Evolutionary conservation across 2,888 invertebrate species (phyloP).

Genomic region (Euspilapteryx auroguttella): DNA sequence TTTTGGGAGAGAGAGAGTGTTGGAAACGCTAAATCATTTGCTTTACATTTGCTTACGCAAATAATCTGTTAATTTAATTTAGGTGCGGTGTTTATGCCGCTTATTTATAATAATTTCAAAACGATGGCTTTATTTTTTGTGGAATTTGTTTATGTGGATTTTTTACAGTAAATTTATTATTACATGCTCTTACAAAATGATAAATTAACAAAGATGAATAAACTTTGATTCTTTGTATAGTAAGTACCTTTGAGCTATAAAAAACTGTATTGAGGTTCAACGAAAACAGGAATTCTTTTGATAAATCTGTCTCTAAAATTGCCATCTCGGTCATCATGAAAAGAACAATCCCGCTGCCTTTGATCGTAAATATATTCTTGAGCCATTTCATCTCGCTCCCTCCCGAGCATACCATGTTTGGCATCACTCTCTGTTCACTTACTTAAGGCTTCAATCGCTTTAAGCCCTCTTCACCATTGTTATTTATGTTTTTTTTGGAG

Average conservation of each 20-base stretch:
- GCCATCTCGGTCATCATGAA: conserved; percentile 1
- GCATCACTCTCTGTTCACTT: conserved; percentile 10
- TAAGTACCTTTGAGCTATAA: too few relatives aligned
- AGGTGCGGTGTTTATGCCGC: conserved; percentile 45
- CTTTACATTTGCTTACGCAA: conserved; percentile 53
- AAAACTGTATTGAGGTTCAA: too few relatives aligned
- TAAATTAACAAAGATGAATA: too few relatives aligned
- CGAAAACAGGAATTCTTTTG: too few relatives aligned
- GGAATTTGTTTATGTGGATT: conserved; percentile 31
- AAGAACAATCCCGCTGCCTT: conserved; percentile 21
- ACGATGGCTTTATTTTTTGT: conserved; percentile 41
- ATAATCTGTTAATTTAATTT: conserved; percentile 56
- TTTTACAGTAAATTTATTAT: conserved; percentile 42
- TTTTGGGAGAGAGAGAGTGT: conserved; percentile 52
- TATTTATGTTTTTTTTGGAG: conserved; percentile 44
- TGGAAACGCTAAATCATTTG: conserved; percentile 55
- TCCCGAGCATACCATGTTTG: too few relatives aligned
- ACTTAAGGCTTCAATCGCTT: conserved; percentile 21
- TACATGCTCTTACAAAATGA: conserved; percentile 27
- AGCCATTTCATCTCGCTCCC: conserved; percentile 22
- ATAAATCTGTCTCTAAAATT: too few relatives aligned
- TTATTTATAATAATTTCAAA: conserved; percentile 56
- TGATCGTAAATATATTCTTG: conserved; percentile 33
- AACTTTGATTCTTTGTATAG: too few relatives aligned
- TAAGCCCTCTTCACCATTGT: conserved; percentile 37